Evolutionary conservation across 2,113 vertebrate species (phyloP), one percentile per base, ranked within the genome.

Genomic region (Chionodraco myersi): DNA sequence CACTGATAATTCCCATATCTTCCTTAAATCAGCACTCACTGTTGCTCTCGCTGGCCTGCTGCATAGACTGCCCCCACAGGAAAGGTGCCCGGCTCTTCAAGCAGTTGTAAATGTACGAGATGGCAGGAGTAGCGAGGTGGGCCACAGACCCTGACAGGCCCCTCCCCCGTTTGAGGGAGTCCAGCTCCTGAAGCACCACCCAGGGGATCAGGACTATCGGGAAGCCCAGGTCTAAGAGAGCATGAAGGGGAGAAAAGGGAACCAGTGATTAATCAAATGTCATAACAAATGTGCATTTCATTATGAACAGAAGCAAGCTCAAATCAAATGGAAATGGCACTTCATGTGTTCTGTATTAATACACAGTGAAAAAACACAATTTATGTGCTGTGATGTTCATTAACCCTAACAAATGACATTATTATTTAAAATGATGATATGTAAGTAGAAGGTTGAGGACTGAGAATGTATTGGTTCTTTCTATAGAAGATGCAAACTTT

Each of bases 171-270:
- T 98, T 99, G 69, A 98, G 92, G 26, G 94, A 94, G 77, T 98
- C 97, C 89, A 98, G 64, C 87, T 99, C 98, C 92, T 99, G 98
- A 0, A 99, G 92, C 47, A 99, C 98, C 0, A 98, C 96, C 98
- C 98, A 99, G 41, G 98, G 98, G 84, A 99, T 96, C 79, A 99
- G 93, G 84, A 98, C 85, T 0, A 94, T 79, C 74, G 97, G 95
- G 52, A 90, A 94, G 34, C 95, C 95, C 44, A 96, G 68, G 0
- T 89, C 97, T 98, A 34, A 18, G 49, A 62, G 88, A 30, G 30
- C 0, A 30, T 30, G 30, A 75, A 3, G 3, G 11, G 11, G 18
- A 72, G 13, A 53, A 14, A 60, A n/a, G 54, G 14, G 6, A 51
- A 34, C 21, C 1, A 18, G 15, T 4, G 26, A 62, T 56, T 1